These are phyloP conservation scores for Sebastes fasciatus DNA, from an alignment of 2,113 vertebrate species.

Conservation along the genomic window DNA sequence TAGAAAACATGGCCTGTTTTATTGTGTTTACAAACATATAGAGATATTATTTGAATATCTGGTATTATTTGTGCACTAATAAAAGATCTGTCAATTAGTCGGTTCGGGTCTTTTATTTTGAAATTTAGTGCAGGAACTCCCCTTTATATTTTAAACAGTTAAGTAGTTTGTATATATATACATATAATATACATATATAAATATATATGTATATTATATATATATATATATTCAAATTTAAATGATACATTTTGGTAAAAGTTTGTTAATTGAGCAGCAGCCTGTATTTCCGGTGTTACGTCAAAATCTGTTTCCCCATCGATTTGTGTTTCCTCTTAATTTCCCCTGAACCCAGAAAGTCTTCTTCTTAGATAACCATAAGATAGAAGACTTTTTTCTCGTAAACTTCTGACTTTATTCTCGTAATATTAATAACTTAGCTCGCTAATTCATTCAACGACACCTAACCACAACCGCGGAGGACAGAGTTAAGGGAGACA, in stretches of 20 bases:
- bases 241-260: too few relatives aligned
- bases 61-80: too few relatives aligned
- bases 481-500: background rate
- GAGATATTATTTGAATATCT: background rate
- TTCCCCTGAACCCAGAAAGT: background rate
- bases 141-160: background rate
- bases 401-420: too few relatives aligned
- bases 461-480: background rate
- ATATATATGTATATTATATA: too few relatives aligned
- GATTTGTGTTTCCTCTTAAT: background rate
- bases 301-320: background rate
- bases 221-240: too few relatives aligned
- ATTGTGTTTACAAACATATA: background rate
- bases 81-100: background rate
- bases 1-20: background rate
- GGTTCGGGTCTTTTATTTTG: background rate
- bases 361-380: background rate
- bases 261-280: too few relatives aligned
- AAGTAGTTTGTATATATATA: background rate
- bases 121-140: background rate
- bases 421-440: too few relatives aligned
- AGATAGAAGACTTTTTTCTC: too few relatives aligned
- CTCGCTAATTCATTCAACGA: background rate
- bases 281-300: background rate
- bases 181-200: too few relatives aligned